Evolutionary conservation across 2,888 invertebrate genomes (phyloP).

Genomic region (Zaprionus bogoriensis): DNA sequence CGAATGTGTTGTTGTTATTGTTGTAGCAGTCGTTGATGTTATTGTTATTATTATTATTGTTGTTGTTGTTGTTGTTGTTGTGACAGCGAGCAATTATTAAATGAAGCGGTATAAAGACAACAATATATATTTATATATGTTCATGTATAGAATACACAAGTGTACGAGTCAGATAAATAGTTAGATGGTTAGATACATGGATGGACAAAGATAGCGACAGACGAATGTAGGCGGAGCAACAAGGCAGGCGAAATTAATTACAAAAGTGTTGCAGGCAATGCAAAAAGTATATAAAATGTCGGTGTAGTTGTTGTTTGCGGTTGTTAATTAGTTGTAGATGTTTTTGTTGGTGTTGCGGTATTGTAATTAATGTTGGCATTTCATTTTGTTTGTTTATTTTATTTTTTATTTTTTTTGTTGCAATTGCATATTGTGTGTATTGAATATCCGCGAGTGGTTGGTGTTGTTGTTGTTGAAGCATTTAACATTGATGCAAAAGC

Average conservation of each 20-base stretch:
- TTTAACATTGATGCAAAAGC: conserved; percentile 60
- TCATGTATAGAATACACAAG: conserved; percentile 22
- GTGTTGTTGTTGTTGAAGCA: conserved; percentile 35
- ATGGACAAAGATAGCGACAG: too few species aligned
- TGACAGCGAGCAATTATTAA: conserved; percentile 53
- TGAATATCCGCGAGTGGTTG: conserved; percentile 23
- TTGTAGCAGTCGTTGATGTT: conserved; percentile 33
- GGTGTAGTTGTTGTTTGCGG: conserved; percentile 43
- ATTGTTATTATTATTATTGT: conserved; percentile 47
- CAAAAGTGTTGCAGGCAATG: conserved; percentile 42
- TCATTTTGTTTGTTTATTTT: conserved; percentile 42
- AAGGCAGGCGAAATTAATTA: conserved; percentile 48
- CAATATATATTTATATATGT: conserved; percentile 26
- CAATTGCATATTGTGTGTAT: conserved; percentile 2
- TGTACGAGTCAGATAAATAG: conserved; percentile 39
- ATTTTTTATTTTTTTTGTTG: conserved; percentile 10
- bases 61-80: conserved; percentile 51
- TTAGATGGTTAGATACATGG: conserved; percentile 18
- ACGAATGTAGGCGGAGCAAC: too few species aligned
- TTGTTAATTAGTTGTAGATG: conserved; percentile 54
- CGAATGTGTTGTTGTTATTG: conserved; percentile 28
- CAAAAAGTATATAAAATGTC: conserved; percentile 15
- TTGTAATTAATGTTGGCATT: conserved; percentile 53
- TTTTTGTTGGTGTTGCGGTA: conserved; percentile 44
- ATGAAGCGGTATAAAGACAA: conserved; percentile 61